These are phyloP conservation scores for Agrenia bidenticulata DNA, from an alignment of 2,888 invertebrate genomes.

Conservation along the genomic window DNA sequence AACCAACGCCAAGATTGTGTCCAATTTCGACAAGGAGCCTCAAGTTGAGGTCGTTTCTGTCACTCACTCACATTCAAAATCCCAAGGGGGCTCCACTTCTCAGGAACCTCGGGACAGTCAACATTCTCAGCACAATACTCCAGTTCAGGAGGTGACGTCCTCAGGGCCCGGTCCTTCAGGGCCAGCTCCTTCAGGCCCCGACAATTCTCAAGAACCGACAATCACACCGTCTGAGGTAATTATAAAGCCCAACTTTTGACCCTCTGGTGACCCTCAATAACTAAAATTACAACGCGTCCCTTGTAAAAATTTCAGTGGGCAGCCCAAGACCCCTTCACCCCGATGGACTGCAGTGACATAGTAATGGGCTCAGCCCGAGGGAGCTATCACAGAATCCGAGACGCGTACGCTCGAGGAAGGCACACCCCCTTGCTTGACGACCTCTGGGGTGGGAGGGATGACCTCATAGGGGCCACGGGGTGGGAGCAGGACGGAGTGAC, in stretches of 20 bases:
- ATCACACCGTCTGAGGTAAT: slow-evolving; percentile 15
- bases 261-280: neutral
- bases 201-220: neutral
- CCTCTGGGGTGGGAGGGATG: slow-evolving; percentile 86
- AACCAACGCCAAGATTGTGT: too few species aligned
- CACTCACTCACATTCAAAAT: too few species aligned
- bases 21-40: too few species aligned
- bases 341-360: slow-evolving; percentile 96
- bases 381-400: slow-evolving; percentile 73
- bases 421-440: slow-evolving; percentile 62
- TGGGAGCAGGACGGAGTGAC: slow-evolving; percentile 87
- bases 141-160: too few species aligned
- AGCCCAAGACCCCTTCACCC: slow-evolving; percentile 64
- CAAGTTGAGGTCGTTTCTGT: too few species aligned
- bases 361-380: slow-evolving; percentile 86
- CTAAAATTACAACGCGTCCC: neutral
- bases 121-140: too few species aligned
- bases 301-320: too few species aligned
- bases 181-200: neutral
- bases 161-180: neutral
- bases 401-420: slow-evolving; percentile 41
- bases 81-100: too few species aligned
- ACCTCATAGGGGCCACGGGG: slow-evolving; percentile 82
- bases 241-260: neutral
- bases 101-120: too few species aligned